Conservation (phyloP, 2,113 vertebrate species). For the Thunnus thynnus region DNA sequence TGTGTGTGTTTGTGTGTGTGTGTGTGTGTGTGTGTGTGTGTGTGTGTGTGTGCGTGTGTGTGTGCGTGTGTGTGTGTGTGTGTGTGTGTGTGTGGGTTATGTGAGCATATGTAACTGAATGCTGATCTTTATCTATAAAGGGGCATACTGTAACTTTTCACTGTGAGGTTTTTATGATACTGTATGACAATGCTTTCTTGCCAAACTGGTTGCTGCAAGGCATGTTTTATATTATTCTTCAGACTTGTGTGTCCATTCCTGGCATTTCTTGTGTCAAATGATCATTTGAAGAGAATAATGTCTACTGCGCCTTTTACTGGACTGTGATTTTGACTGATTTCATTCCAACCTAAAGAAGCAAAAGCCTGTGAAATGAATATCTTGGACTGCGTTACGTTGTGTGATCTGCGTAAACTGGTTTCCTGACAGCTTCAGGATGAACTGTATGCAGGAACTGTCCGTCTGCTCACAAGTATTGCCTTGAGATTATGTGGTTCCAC, state of each 20-base stretch:
- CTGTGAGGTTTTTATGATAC: constrained; percentile 85
- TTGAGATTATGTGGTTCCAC: constrained; percentile 65
- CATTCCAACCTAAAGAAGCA: constrained; percentile 67
- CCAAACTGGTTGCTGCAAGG: constrained; percentile 80
- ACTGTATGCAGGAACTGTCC: constrained; percentile 43
- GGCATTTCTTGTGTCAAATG: constrained; percentile 54
- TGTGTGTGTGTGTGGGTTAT: not conserved
- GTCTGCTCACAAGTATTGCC: constrained; percentile 69
- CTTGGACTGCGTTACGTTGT: constrained; percentile 51
- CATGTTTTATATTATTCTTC: constrained; percentile 79
- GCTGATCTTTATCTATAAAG: constrained; percentile 77
- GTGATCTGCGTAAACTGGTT: constrained; percentile 14
- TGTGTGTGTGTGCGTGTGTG: constrained; percentile 16
- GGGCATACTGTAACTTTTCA: constrained; percentile 82
- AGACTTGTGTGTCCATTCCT: constrained; percentile 73
- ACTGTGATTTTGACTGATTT: constrained; percentile 72
- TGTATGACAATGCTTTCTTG: constrained; percentile 81
- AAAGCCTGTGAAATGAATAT: constrained; percentile 30
- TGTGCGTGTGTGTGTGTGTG: not conserved
- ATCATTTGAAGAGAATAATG: constrained; percentile 59
- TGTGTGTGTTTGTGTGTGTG: constrained; percentile 19
- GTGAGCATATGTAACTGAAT: constrained; percentile 65
- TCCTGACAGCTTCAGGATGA: constrained; percentile 43
- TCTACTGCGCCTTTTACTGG: constrained; percentile 64
- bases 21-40: constrained; percentile 22